These are phyloP conservation scores for Didymodactylos carnosus DNA, from an alignment of 2,888 invertebrate genomes.

Conservation along the genomic window DNA sequence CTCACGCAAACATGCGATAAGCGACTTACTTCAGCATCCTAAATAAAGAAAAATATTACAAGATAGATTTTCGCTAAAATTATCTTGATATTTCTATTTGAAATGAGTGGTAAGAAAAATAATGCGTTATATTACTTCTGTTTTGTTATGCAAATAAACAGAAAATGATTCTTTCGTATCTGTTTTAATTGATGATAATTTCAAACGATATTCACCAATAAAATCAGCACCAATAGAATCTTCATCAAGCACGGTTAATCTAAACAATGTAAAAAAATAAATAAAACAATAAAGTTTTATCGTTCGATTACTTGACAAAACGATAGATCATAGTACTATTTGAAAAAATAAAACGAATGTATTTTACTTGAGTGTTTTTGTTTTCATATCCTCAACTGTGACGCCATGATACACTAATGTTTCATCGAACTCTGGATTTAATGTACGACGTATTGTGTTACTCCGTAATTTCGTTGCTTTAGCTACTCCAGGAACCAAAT, in stretches of 20 bases:
- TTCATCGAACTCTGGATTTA: conserved; percentile 84
- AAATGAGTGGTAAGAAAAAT: background rate
- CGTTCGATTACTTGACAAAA: too few species aligned
- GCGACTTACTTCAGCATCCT: too few species aligned
- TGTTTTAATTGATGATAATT: conserved; percentile 43
- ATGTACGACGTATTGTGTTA: conserved; percentile 72
- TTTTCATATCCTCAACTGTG: conserved; percentile 58
- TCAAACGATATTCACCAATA: conserved; percentile 49
- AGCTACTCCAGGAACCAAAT: conserved; percentile 39
- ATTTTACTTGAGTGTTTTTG: conserved; percentile 40
- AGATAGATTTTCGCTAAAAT: too few species aligned
- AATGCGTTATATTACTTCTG: conserved; percentile 36
- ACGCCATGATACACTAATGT: conserved; percentile 72
- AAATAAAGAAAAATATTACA: too few species aligned
- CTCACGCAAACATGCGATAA: too few species aligned
- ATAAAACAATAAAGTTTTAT: background rate
- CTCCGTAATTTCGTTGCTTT: conserved; percentile 49
- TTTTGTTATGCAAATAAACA: conserved; percentile 41
- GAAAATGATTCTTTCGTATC: conserved; percentile 41
- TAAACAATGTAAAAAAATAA: conserved; percentile 15
- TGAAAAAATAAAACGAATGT: background rate
- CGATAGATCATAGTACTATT: too few species aligned
- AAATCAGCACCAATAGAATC: conserved; percentile 66
- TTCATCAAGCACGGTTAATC: conserved; percentile 47
- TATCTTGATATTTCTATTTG: background rate